Percentiles rank a stretch among this genome's conserved stretches.
Conservation (phyloP, 2,888 invertebrate species). For the Cerastis leucographa region DNA sequence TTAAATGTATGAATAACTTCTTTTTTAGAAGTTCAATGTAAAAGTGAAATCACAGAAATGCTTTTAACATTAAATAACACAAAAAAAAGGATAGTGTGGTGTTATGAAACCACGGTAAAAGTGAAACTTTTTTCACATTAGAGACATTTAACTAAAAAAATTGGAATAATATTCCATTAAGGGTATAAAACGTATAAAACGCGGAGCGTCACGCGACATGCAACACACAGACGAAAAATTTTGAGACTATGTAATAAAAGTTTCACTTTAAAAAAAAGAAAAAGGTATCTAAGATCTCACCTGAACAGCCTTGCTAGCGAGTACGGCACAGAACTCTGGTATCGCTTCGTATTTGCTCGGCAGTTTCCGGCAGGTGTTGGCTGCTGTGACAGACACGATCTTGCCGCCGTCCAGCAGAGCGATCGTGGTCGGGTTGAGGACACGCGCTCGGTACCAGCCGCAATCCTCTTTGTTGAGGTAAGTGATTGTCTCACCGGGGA, state of each 20-base stretch:
- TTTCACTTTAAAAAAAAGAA: too few species aligned
- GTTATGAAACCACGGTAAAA: too few species aligned
- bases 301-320: constrained; percentile 68
- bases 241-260: too few species aligned
- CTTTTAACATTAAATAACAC: constrained; percentile 1
- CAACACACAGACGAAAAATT: too few species aligned
- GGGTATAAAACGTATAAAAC: too few species aligned
- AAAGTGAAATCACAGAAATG: constrained; percentile 13
- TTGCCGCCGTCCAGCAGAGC: constrained; percentile 79
- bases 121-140: too few species aligned
- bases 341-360: constrained; percentile 66
- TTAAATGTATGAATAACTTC: constrained; percentile 2
- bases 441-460: constrained; percentile 84
- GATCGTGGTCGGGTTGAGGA: constrained; percentile 65
- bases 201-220: too few species aligned
- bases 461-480: constrained; percentile 75
- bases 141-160: too few species aligned
- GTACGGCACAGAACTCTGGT: constrained; percentile 81
- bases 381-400: constrained; percentile 57
- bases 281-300: constrained; percentile 42
- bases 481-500: constrained; percentile 78
- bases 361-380: constrained; percentile 66
- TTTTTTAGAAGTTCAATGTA: constrained; percentile 8
- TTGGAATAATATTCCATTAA: too few species aligned
- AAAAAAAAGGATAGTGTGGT: too few species aligned